Evolutionary conservation across 1,140 invertebrate genomes (phyloP).

Genomic region (Goniozus legneri): DNA sequence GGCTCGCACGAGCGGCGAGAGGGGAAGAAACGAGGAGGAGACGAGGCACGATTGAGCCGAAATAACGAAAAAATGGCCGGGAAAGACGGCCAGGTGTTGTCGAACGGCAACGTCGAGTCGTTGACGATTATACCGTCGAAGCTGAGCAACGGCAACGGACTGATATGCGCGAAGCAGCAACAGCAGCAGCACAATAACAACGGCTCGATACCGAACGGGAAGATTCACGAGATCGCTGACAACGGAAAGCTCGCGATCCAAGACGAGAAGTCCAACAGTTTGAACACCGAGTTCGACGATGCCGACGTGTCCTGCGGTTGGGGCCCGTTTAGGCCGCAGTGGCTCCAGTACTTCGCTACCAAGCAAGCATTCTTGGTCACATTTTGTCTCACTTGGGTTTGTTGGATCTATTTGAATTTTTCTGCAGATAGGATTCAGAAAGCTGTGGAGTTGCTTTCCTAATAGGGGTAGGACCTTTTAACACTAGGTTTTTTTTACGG

Average conservation of each 20-base stretch:
- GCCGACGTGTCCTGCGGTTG: slow-evolving; percentile 64
- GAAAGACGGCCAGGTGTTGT: slow-evolving; percentile 39
- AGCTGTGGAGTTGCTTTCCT: too few relatives aligned
- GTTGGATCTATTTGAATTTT: too few relatives aligned
- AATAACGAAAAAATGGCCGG: slow-evolving; percentile 33
- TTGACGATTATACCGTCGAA: slow-evolving; percentile 45
- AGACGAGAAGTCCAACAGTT: slow-evolving; percentile 39
- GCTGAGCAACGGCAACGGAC: slow-evolving; percentile 39
- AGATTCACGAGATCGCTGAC: slow-evolving; percentile 37
- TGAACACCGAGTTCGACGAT: slow-evolving; percentile 47
- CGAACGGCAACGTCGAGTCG: slow-evolving; percentile 37
- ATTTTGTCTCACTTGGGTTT: slow-evolving; percentile 80
- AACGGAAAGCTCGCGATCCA: slow-evolving; percentile 36
- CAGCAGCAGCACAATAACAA: slow-evolving; percentile 49
- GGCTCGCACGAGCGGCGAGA: slow-evolving; percentile 8
- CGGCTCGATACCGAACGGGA: slow-evolving; percentile 42
- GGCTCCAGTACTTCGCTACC: slow-evolving; percentile 77
- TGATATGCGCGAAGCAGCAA: slow-evolving; percentile 33
- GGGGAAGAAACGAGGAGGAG: background rate
- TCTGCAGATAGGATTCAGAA: too few relatives aligned
- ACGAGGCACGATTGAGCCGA: background rate
- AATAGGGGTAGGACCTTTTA: too few relatives aligned
- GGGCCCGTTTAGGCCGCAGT: slow-evolving; percentile 65
- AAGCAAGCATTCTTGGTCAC: slow-evolving; percentile 84
- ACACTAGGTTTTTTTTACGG: too few relatives aligned